Base-by-base conservation (phyloP, 2,113 vertebrate genomes). In the Brienomyrus brachyistius region DNA sequence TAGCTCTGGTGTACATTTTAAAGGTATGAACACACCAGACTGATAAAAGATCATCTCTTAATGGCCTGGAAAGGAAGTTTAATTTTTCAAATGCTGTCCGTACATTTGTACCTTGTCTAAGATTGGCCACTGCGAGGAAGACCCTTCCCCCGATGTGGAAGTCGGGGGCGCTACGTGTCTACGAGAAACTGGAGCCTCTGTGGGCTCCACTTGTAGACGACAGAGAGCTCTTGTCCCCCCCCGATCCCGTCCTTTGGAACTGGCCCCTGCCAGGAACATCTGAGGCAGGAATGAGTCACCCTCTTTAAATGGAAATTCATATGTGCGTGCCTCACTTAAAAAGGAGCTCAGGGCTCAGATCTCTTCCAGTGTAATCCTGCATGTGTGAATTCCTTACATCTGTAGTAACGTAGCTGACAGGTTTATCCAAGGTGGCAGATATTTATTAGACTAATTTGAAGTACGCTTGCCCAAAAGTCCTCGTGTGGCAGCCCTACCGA, bases 101-200 rank as follows among this genome's bases (percentile, higher is more conserved):
- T 31, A 0, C 23, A 23, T 89, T 88, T 90, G 90, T 95, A 99
- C 98, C 98, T 97, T 97, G 95, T 91, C 97, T 96, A 91, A 99
- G 98, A 95, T 99, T 99, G 92, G 98, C 98, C 90, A 99, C 98
- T 0, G 96, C 97, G 0, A 99, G 96, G 94, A 98, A 99, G 86
- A 96, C 94, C 88, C 98, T 97, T 88, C 95, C 95, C 2, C 96
- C 92, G 88, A 99, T 97, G 90, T 92, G 91, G 89, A 99, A 99
- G 95, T 99, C 98, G 2, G 97, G 95, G 35, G 98, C 98, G 0
- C 97, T 97, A 95, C 98, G 95, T 0, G 98, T 99, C 93, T 91
- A 90, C 89, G 99, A 97, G 31, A 93, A 99, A 99, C 80, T 94
- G 96, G 70, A 95, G 95, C 54, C 95, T 97, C 90, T 94, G 96